phyloP scores from a whole-genome alignment of 2,888 invertebrate species.

The Polydrusus pterygomalis region DNA sequence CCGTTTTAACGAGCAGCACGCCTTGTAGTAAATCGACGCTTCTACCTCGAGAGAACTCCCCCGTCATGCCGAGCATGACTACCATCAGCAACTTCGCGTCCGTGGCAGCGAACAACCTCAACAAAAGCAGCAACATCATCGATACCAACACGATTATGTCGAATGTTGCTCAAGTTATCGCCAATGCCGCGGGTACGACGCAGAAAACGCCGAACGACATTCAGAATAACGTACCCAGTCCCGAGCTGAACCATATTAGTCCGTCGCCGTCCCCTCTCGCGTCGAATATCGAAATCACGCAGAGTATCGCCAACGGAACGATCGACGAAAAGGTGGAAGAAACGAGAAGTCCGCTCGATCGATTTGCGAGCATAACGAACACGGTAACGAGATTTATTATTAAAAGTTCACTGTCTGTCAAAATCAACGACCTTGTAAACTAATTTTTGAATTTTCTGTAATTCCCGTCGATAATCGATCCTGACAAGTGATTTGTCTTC shows the following conservation, averaged over 20 bases:
- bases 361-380: too few relatives aligned
- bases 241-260: conserved; percentile 73
- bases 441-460: too few relatives aligned
- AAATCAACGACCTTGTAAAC: too few relatives aligned
- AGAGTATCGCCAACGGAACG: conserved; percentile 73
- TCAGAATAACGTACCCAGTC: conserved; percentile 67
- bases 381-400: too few relatives aligned
- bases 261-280: conserved; percentile 76
- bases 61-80: conserved; percentile 58
- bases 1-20: conserved; percentile 68
- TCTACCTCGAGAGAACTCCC: conserved; percentile 60
- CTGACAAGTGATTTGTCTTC: too few relatives aligned
- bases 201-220: conserved; percentile 53
- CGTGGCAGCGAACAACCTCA: conserved; percentile 73
- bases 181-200: background rate
- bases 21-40: conserved; percentile 72
- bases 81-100: conserved; percentile 77
- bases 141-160: background rate
- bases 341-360: too few relatives aligned
- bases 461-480: too few relatives aligned
- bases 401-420: too few relatives aligned
- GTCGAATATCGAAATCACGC: conserved; percentile 61
- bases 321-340: conserved; percentile 66
- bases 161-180: conserved; percentile 3
- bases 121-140: conserved; percentile 51